phyloP scores from a whole-genome alignment of 92 coral and sea anemone genomes.

The Epizoanthus scotinus region DNA sequence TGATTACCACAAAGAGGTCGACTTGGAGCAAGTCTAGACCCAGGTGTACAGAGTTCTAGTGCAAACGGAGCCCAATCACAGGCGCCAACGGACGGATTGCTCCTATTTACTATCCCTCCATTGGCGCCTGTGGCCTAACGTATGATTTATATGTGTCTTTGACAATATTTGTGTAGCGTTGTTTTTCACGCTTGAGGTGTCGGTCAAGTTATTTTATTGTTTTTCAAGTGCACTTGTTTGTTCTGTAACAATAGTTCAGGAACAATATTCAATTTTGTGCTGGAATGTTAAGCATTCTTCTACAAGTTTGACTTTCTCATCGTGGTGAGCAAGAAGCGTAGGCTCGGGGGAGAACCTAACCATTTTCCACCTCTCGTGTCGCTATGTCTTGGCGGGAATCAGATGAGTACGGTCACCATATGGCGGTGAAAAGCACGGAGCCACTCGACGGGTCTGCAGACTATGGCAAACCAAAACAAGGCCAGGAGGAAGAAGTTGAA shows the following conservation, averaged over 20 bases:
- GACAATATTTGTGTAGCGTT: slow-evolving; percentile 9
- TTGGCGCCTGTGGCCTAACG: too few relatives aligned
- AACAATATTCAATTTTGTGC: background rate
- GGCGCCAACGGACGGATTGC: too few relatives aligned
- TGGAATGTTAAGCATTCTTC: slow-evolving; percentile 2
- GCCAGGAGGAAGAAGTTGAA: background rate
- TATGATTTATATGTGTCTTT: too few relatives aligned
- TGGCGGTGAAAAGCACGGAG: slow-evolving; percentile 23
- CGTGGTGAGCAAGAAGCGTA: background rate
- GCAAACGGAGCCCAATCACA: too few relatives aligned
- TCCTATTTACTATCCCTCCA: too few relatives aligned
- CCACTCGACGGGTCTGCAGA: background rate
- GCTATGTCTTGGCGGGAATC: slow-evolving; percentile 38
- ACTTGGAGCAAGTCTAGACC: too few relatives aligned
- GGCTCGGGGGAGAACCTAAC: background rate
- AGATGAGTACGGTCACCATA: slow-evolving; percentile 4
- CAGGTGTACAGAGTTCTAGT: too few relatives aligned
- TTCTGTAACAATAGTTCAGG: background rate
- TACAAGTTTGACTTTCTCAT: background rate
- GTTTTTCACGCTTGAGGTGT: background rate
- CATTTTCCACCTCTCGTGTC: background rate
- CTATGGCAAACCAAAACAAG: background rate
- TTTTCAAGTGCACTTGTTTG: background rate
- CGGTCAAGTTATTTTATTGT: background rate
- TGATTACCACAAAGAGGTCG: too few relatives aligned